Conservation (phyloP, 2,797 vertebrate species). For the Crax fasciolata region DNA sequence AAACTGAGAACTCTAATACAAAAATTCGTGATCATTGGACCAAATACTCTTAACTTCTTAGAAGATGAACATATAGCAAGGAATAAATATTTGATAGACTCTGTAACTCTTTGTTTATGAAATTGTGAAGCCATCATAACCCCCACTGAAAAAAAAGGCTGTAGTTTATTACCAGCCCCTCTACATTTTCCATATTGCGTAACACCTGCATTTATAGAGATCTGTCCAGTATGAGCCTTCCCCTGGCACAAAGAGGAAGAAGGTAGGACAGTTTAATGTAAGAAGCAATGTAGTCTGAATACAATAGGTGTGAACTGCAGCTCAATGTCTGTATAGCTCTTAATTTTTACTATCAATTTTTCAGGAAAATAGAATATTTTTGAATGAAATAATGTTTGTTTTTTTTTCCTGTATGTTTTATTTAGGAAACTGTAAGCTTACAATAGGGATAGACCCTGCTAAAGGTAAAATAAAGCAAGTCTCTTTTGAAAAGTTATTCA, state of each 20-base stretch:
- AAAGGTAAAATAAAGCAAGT: neutral
- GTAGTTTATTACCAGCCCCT: neutral
- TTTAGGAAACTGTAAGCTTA: conserved; percentile 1
- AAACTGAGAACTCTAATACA: neutral
- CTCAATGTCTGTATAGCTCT: neutral
- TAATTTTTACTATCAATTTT: neutral
- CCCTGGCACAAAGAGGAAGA: neutral
- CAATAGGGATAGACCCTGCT: neutral
- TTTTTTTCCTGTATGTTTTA: neutral
- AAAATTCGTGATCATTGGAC: neutral
- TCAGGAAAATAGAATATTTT: neutral
- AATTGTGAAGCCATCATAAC: neutral
- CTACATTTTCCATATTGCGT: neutral
- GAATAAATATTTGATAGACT: conserved; percentile 6
- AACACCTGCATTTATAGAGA: neutral
- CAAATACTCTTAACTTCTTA: neutral
- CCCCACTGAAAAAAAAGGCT: neutral
- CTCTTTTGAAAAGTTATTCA: neutral
- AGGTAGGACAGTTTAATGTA: neutral
- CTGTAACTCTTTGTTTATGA: neutral
- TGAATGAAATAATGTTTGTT: neutral
- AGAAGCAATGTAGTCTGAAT: neutral
- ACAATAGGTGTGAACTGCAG: neutral
- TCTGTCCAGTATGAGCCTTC: neutral
- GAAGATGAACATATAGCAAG: neutral